Evolutionary conservation across 2,797 vertebrate genomes (phyloP), one percentile per base, ranked within the genome.

Genomic region (Thaleichthys pacificus): DNA sequence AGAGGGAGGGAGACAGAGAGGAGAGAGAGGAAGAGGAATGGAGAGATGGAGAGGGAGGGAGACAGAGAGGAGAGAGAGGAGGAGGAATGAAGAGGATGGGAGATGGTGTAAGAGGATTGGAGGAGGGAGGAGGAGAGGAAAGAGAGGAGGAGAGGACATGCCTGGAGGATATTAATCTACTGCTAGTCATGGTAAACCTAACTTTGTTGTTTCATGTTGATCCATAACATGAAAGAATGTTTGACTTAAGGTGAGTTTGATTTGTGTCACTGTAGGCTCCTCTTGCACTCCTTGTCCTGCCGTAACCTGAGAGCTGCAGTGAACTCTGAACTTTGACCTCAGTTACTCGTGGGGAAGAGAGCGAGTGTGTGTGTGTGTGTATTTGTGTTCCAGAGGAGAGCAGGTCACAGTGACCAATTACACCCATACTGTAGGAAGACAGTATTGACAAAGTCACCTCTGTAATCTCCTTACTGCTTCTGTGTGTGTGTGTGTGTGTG

Each of bases 111-210:
- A 35, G 32, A 35, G 32, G 32, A 7, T 5, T 35, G 5, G 64
- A 66, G 42, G 42, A 61, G 70, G 77, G 77, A 80, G 38, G 71
- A 70, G 69, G 71, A n/a, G n/a, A n/a, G n/a, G n/a, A n/a, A n/a
- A 32, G 3, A 32, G 30, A 32, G 30, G 3, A 7, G 7, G 5
- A 35, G 32, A 35, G 32, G 7, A 61, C 61, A 61, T 35, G 82
- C 71, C 68, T 74, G 11, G 70, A 71, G 73, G 67, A 14, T 82
- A 89, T 91, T 78, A 84, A 91, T 90, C 79, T 73, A 28, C 28
- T 28, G 28, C 28, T 28, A 28, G 28, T 28, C 28, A 28, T 28
- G 28, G 28, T 28, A 28, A 28, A 28, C 28, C 28, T 28, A 28
- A 28, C 28, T 3, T 28, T 26, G n/a, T n/a, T n/a, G n/a, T n/a